Conservation (phyloP, 1,140 invertebrate genomes). For the Lordiphosa stackelbergi region DNA sequence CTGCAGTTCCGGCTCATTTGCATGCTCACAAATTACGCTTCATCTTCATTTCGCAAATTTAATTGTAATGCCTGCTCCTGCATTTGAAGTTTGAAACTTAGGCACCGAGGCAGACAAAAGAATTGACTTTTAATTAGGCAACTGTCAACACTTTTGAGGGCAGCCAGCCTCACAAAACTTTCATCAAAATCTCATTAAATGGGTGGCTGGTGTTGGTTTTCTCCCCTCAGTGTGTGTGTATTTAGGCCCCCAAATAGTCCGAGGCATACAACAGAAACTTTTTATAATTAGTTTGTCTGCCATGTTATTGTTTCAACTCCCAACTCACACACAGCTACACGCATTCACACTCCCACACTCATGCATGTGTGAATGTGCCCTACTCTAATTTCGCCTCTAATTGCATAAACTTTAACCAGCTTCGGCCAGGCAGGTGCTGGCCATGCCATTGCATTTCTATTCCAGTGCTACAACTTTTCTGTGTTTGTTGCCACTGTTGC, state of each 20-base stretch:
- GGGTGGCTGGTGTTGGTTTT: neutral
- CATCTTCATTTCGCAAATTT: slow-evolving; percentile 26
- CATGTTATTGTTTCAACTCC: slow-evolving; percentile 43
- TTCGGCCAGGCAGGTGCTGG: slow-evolving; percentile 10
- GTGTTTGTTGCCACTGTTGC: slow-evolving; percentile 2
- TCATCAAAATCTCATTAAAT: slow-evolving; percentile 63
- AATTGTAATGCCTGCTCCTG: slow-evolving; percentile 4
- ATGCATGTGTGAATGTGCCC: neutral
- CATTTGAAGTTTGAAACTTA: slow-evolving; percentile 17
- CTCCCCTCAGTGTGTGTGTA: slow-evolving; percentile 17
- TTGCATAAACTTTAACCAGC: slow-evolving; percentile 24
- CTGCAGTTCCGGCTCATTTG: slow-evolving; percentile 32
- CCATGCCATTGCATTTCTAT: slow-evolving; percentile 29
- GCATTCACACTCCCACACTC: neutral
- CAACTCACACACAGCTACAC: neutral
- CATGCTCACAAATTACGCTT: slow-evolving; percentile 60
- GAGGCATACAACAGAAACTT: slow-evolving; percentile 14
- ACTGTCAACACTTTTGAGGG: slow-evolving; percentile 48
- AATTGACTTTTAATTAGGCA: slow-evolving; percentile 58
- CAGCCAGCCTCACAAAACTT: slow-evolving; percentile 34
- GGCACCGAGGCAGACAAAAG: slow-evolving; percentile 19
- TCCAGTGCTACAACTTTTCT: slow-evolving; percentile 6
- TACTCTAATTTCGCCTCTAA: slow-evolving; percentile 35
- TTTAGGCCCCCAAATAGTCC: slow-evolving; percentile 17
- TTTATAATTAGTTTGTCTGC: slow-evolving; percentile 54